Evolutionary conservation across 2,888 invertebrate genomes (phyloP).

Genomic region (Hypselothyrea guttata): DNA sequence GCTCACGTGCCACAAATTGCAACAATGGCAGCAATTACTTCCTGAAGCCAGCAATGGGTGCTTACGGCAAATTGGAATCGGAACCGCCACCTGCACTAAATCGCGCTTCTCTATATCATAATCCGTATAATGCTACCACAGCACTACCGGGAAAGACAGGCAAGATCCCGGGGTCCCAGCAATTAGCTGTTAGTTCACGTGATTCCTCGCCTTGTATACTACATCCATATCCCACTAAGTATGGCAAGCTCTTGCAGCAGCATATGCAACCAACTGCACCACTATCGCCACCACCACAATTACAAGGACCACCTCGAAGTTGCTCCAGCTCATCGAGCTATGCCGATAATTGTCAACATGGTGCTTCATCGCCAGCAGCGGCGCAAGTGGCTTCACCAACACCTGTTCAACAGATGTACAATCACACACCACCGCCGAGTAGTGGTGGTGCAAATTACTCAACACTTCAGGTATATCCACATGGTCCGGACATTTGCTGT

Average conservation of each 20-base stretch:
- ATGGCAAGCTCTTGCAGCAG: constrained; percentile 64
- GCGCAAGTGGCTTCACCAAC: constrained; percentile 72
- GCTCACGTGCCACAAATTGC: constrained; percentile 9
- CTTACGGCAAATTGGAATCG: constrained; percentile 53
- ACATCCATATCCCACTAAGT: constrained; percentile 70
- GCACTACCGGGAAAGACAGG: too few species aligned
- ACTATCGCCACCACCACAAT: constrained; percentile 10
- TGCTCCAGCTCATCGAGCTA: constrained; percentile 27
- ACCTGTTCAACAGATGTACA: constrained; percentile 43
- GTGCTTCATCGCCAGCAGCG: constrained; percentile 68
- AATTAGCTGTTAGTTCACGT: constrained; percentile 13
- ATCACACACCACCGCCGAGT: constrained; percentile 36
- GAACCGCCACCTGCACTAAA: constrained; percentile 37
- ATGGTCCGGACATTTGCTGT: constrained; percentile 66
- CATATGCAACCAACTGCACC: constrained; percentile 22
- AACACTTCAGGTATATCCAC: constrained; percentile 61
- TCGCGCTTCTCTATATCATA: constrained; percentile 69
- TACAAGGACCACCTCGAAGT: constrained; percentile 10
- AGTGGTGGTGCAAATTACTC: constrained; percentile 44
- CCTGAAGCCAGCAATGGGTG: constrained; percentile 17
- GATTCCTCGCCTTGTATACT: constrained; percentile 44
- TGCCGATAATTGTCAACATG: constrained; percentile 55
- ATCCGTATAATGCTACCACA: constrained; percentile 68
- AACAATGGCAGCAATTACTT: constrained; percentile 28
- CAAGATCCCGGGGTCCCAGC: too few species aligned